phyloP scores from a whole-genome alignment of 2,797 vertebrate genomes.

The Falco novaeseelandiae region DNA sequence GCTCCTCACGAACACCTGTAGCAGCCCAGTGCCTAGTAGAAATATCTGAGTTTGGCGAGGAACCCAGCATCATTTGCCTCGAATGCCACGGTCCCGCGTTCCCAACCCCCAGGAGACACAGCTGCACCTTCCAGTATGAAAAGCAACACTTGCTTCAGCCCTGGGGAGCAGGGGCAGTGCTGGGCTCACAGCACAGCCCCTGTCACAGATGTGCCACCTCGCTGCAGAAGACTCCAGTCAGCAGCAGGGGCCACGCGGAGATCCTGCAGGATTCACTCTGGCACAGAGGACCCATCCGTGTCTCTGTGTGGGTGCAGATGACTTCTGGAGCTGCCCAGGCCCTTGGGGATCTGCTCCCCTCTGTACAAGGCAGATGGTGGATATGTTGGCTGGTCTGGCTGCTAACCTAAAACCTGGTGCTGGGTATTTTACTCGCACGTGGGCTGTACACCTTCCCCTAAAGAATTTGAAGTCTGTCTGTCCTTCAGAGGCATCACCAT shows the following conservation, averaged over 20 bases:
- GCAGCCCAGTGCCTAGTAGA: accelerated
- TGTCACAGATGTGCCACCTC: not conserved
- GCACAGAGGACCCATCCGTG: accelerated
- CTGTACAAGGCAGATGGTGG: accelerated
- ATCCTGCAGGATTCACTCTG: not conserved
- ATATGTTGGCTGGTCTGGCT: not conserved
- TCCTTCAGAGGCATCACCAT: not conserved
- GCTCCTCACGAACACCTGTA: accelerated
- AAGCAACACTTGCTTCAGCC: accelerated
- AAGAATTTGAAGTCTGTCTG: not conserved
- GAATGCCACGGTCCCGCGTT: accelerated
- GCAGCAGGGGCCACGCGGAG: not conserved
- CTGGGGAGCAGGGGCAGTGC: not conserved
- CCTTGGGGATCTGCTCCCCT: not conserved
- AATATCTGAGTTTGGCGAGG: accelerated
- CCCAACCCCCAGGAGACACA: accelerated
- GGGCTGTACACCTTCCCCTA: not conserved
- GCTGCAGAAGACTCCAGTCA: not conserved
- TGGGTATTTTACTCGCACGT: not conserved
- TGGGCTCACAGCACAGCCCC: too few relatives aligned
- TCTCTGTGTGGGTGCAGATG: not conserved
- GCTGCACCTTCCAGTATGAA: not conserved
- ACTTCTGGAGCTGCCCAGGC: not conserved
- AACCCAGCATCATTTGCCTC: not conserved
- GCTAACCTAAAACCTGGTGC: not conserved